phyloP scores from a whole-genome alignment of 2,113 vertebrate genomes.

The Heptranchias perlo region DNA sequence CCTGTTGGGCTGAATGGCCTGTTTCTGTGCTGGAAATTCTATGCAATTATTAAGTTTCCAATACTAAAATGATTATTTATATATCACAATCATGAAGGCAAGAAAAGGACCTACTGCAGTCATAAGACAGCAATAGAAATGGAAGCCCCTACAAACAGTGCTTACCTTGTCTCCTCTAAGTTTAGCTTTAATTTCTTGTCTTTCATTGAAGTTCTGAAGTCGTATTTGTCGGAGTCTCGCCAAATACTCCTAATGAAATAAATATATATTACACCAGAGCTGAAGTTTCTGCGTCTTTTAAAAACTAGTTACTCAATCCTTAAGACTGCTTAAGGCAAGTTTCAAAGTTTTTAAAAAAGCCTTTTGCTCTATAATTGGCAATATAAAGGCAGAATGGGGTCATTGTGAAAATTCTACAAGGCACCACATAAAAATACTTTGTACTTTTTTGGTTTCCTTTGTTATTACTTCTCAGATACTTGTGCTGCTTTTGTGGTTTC shows the following conservation, averaged over 20 bases:
- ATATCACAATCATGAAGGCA: too few relatives aligned
- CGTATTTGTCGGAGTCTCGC: slow-evolving; percentile 85
- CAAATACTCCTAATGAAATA: slow-evolving; percentile 77
- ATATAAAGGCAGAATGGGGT: neutral
- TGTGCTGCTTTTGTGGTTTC: neutral
- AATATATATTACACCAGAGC: neutral
- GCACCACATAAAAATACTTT: neutral
- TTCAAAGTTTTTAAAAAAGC: neutral
- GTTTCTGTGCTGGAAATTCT: too few relatives aligned
- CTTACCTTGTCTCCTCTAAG: slow-evolving; percentile 86
- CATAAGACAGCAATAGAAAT: neutral
- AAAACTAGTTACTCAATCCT: neutral
- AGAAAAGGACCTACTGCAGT: neutral
- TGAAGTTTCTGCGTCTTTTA: neutral
- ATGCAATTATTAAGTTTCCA: neutral
- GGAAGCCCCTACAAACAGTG: neutral
- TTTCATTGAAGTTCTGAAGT: slow-evolving; percentile 94
- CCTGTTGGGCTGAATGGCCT: too few relatives aligned
- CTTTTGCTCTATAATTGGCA: neutral
- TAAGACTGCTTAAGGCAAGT: neutral
- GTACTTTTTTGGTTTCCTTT: too few relatives aligned
- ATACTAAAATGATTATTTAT: neutral
- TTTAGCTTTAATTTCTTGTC: slow-evolving; percentile 90
- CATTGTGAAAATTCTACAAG: neutral
- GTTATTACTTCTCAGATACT: neutral